These are phyloP conservation scores for Andrena dorsata DNA, from an alignment of 2,888 invertebrate genomes.

Conservation along the genomic window DNA sequence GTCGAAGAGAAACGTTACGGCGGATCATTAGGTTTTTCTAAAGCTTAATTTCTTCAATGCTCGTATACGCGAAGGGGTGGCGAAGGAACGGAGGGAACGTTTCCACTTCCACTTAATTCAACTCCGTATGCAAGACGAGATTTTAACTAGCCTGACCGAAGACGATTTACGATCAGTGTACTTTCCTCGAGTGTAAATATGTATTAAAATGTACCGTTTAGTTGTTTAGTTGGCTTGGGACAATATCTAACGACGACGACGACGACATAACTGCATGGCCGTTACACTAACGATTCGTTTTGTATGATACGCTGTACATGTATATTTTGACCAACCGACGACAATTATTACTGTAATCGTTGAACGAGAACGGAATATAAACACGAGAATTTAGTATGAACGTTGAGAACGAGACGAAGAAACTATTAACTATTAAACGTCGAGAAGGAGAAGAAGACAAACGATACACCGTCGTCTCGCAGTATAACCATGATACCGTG, in stretches of 20 bases:
- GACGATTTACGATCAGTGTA: conserved; percentile 49
- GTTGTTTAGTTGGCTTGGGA: conserved; percentile 79
- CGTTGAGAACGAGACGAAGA: conserved; percentile 1
- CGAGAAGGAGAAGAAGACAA: not conserved
- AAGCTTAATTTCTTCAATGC: not conserved
- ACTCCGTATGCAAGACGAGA: conserved; percentile 18
- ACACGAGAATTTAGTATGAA: conserved; percentile 13
- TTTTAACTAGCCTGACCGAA: conserved; percentile 35
- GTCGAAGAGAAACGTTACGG: not conserved
- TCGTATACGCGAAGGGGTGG: conserved; percentile 23
- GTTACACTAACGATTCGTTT: conserved; percentile 69
- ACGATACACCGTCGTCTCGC: conserved; percentile 39
- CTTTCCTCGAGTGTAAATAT: conserved; percentile 77
- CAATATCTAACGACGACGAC: conserved; percentile 73
- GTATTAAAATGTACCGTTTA: conserved; percentile 76
- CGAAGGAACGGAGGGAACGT: not conserved
- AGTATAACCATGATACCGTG: conserved; percentile 56
- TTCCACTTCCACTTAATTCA: conserved; percentile 9
- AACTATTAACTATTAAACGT: conserved; percentile 19
- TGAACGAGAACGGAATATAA: not conserved
- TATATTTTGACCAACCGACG: conserved; percentile 66
- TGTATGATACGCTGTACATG: conserved; percentile 67
- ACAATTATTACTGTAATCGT: conserved; percentile 44
- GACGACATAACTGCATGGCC: conserved; percentile 57
- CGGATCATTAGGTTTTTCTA: conserved; percentile 12